These are phyloP conservation scores for Scaptomyza montana DNA, from an alignment of 1,140 invertebrate genomes.

Conservation along the genomic window DNA sequence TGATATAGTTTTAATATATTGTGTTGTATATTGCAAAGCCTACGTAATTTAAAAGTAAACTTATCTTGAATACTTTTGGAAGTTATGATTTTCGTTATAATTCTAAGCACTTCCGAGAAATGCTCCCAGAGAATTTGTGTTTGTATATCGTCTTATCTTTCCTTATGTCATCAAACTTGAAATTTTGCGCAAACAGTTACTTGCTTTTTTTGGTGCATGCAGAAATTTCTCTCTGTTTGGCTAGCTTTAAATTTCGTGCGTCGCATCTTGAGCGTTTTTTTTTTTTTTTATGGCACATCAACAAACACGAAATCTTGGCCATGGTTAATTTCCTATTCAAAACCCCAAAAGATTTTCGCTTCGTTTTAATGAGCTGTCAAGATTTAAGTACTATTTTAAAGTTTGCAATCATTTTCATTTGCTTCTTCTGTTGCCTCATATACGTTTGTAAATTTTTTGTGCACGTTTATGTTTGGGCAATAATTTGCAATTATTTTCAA, in stretches of 20 bases:
- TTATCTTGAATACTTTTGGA: not conserved
- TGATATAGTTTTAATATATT: not conserved
- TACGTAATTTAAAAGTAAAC: not conserved
- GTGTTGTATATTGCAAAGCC: not conserved
- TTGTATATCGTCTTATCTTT: conserved; percentile 1
- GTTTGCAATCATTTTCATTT: conserved; percentile 22
- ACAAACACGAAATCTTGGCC: conserved; percentile 34
- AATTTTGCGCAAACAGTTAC: conserved; percentile 5
- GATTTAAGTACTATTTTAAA: conserved; percentile 26
- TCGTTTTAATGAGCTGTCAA: conserved; percentile 35
- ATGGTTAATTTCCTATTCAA: conserved; percentile 44
- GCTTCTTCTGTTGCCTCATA: not conserved
- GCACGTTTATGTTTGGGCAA: conserved; percentile 4
- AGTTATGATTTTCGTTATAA: too few relatives aligned
- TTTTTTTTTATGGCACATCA: conserved; percentile 42
- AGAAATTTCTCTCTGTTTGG: conserved; percentile 12
- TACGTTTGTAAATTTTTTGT: conserved; percentile 6
- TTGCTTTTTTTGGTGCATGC: conserved; percentile 1
- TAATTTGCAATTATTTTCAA: not conserved
- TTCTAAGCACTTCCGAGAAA: too few relatives aligned
- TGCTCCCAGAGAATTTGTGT: not conserved
- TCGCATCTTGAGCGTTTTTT: conserved; percentile 10
- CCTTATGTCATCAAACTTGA: conserved; percentile 32
- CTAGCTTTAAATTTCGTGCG: conserved; percentile 20
- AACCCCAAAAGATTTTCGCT: conserved; percentile 34